Evolutionary conservation across 1,140 invertebrate species (phyloP).

Genomic region (Trinorchestia longiramus): DNA sequence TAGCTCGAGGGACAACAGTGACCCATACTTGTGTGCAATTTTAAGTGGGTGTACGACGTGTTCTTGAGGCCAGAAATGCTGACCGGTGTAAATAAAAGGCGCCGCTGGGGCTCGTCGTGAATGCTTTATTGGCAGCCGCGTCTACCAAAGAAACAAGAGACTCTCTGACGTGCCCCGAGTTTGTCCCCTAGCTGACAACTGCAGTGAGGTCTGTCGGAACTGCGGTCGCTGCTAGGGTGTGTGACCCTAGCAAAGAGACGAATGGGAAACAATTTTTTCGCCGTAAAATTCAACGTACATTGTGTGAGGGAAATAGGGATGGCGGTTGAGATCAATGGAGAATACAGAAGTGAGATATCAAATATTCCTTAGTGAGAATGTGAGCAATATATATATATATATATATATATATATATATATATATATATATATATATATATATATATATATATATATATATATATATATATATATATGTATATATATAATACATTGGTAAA

Average conservation of each 20-base stretch:
- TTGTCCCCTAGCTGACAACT: not conserved
- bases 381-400: no score
- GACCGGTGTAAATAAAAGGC: not conserved
- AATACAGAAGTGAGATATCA: no score
- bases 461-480: not conserved
- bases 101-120: constrained; percentile 5
- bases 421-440: no score
- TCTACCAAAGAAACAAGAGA: not conserved
- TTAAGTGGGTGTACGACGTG: not conserved
- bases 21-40: not conserved
- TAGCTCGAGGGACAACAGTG: not conserved
- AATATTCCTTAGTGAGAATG: no score
- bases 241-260: no score
- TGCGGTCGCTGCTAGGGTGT: no score
- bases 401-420: not conserved
- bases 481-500: no score
- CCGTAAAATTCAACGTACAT: no score
- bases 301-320: no score
- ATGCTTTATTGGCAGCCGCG: not conserved
- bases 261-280: no score
- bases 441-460: no score
- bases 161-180: not conserved
- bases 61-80: not conserved
- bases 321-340: no score
- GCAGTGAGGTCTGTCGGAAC: not conserved